phyloP scores from a whole-genome alignment of 2,113 vertebrate genomes.

The Alethe castanea region DNA sequence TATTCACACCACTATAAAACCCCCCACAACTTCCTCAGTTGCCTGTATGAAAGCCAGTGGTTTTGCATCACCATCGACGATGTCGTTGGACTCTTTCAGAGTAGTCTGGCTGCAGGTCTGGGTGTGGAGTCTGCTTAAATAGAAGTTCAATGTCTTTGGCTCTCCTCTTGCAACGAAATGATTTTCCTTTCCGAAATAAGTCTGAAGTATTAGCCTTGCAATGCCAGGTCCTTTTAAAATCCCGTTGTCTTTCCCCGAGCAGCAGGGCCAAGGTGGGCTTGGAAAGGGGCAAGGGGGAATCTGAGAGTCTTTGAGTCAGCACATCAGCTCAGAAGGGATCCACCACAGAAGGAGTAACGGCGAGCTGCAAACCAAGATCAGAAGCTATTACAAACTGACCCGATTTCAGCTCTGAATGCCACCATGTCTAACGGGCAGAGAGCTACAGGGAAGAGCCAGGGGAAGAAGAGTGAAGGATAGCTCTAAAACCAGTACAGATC shows the following conservation, averaged over 20 bases:
- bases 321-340: conserved; percentile 89
- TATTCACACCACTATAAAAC: conserved; percentile 55
- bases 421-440: conserved; percentile 72
- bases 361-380: conserved; percentile 97
- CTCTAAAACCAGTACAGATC: conserved; percentile 97
- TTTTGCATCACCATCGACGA: conserved; percentile 22
- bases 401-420: conserved; percentile 70
- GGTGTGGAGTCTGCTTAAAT: conserved; percentile 6
- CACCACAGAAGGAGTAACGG: conserved; percentile 85
- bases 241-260: conserved; percentile 54
- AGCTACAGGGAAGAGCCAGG: conserved; percentile 75
- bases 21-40: background rate
- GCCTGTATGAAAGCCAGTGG: conserved; percentile 2
- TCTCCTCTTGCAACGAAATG: conserved; percentile 22
- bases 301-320: conserved; percentile 63
- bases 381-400: conserved; percentile 88
- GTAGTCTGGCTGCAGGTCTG: conserved; percentile 1
- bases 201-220: conserved; percentile 18
- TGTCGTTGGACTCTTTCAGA: background rate
- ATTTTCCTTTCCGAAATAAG: background rate
- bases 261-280: conserved; percentile 39
- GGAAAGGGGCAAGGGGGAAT: conserved; percentile 58
- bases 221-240: conserved; percentile 59
- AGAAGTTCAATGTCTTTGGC: conserved; percentile 44
- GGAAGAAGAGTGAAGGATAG: conserved; percentile 65